These are phyloP conservation scores for Agrochola macilenta DNA, from an alignment of 2,888 invertebrate genomes.

Conservation along the genomic window DNA sequence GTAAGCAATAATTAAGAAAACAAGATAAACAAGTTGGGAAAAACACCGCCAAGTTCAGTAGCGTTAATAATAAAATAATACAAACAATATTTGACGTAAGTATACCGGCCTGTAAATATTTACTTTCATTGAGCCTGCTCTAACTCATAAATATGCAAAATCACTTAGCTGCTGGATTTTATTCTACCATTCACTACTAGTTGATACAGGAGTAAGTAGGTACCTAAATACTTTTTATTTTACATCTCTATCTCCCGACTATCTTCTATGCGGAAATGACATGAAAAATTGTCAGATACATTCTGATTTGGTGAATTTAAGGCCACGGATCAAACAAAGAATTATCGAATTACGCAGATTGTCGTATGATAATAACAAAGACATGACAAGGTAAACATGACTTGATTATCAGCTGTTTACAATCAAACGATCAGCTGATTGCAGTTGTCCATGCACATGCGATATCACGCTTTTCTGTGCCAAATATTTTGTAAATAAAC, in stretches of 20 bases:
- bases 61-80: neutral
- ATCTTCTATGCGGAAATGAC: constrained; percentile 1
- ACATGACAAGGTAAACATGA: constrained; percentile 27
- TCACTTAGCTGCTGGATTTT: neutral
- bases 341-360: constrained; percentile 23
- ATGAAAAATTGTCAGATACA: neutral
- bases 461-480: neutral
- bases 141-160: neutral
- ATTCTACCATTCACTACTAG: neutral
- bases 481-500: constrained; percentile 5
- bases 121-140: no score
- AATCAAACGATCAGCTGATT: constrained; percentile 21
- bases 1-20: constrained; percentile 28
- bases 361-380: constrained; percentile 28
- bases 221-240: neutral
- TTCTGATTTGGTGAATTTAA: constrained; percentile 7
- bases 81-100: neutral
- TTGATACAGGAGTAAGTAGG: neutral
- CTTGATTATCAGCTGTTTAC: constrained; percentile 30
- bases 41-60: constrained; percentile 26
- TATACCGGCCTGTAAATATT: neutral
- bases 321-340: constrained; percentile 17
- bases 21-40: constrained; percentile 2
- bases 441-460: constrained; percentile 1
- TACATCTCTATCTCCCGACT: neutral